Base-by-base conservation (phyloP, 2,797 vertebrate genomes). In the Gila robusta region DNA sequence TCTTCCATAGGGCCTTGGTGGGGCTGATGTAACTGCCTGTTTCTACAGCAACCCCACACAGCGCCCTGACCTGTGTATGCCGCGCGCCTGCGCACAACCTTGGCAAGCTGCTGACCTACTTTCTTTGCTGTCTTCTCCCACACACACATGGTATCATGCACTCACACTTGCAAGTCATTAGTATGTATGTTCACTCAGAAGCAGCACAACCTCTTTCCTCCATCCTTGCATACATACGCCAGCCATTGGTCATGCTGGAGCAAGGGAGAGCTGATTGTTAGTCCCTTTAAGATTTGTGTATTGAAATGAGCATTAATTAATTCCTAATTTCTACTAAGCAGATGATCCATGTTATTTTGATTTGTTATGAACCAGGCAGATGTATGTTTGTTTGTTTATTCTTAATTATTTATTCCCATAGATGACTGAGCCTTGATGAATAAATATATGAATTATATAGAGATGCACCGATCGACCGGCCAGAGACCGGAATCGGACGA, bases 51-150 rank as follows among this genome's bases (percentile, higher is more conserved):
- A 88, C 92, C 89, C 86, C 92, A 91, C 88, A 23, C 92, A 94
- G 89, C 82, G 71, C 80, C 85, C 69, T 80, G 87, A 77, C 85
- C 62, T 59, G 78, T 66, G 69, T 52, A 35, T 91, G 80, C 89
- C 91, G 88, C 88, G 91, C 90, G 93, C 91, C 90, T 93, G 94
- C 92, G 91, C 92, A 88, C 92, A 93, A 90, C 91, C 92, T 88
- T 90, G 87, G 91, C 91, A 92, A 88, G 87, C 91, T 89, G 23
- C 92, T 95, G 94, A 96, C 94, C 94, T 95, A 95, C 94, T 94
- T 95, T 93, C 90, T 77, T 90, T 90, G 88, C 91, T 91, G 89
- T 93, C 87, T 89, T 91, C 90, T 87, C 84, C 10, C 87, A 54
- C 84, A 69, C 86, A 12, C 82, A 86, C 78, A 78, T 41, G 52